Evolutionary conservation across 2,797 vertebrate genomes (phyloP), one percentile per base, ranked within the genome.

Genomic region (Leptodactylus fallax): DNA sequence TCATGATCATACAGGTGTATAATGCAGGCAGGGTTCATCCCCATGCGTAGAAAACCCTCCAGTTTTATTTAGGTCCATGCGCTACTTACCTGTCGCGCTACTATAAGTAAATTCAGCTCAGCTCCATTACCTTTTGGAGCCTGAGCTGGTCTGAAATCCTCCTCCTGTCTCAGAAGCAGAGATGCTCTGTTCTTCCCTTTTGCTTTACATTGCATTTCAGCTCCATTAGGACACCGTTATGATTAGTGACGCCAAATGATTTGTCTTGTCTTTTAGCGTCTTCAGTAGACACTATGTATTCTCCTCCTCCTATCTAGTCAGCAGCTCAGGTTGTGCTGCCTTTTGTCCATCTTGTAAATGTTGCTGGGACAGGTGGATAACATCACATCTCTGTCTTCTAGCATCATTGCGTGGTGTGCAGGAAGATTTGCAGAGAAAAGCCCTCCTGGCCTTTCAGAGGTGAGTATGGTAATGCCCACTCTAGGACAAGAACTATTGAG

Each of bases 391-490:
- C 55, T 85, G 19, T 88, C 49, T 85, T 81, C 16, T 51, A 99
- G 98, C 97, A 36, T 98, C 98, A 47, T 92, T 99, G 93, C 95
- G 98, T 91, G 97, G 97, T 92, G 94, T 95, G 90, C 98, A 99
- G 93, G 98, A 99, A 93, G 96, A 98, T 91, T 97, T 99, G 91
- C 98, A 99, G 95, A 97, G 96, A 94, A 99, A 98, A 93, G 97
- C 98, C 90, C 96, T 99, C 91, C 96, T 97, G 92, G 96, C 98
- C 27, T 99, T 99, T 95, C 98, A 99, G 93, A 99, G 97, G 98
- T 98, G 93, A 93, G 96, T 95, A 89, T 12, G 8, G 67, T 17
- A 6, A 13, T 3, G 3, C 6, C 19, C 19, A 10, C 21, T 61
- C 60, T 8, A 13, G 8, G 9, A n/a, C 21, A n/a, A 63, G 61